Evolutionary conservation across 2,113 vertebrate species (phyloP).

Genomic region (Electrona antarctica): DNA sequence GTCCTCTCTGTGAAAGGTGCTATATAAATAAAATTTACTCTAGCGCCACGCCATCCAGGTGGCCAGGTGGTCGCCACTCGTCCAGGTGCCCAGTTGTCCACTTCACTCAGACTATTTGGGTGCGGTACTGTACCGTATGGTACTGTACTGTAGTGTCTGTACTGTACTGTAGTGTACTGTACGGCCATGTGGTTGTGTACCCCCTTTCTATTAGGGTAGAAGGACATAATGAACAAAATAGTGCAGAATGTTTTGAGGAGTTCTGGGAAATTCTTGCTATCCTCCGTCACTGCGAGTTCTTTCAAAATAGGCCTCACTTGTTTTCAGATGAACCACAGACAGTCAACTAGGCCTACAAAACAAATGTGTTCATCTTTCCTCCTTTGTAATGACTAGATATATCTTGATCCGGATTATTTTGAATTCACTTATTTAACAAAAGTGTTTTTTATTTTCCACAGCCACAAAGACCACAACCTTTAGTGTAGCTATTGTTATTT

Average conservation of each 20-base stretch:
- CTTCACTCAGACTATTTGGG: no score
- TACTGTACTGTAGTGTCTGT: no score
- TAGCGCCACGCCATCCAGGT: no score
- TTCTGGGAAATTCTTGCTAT: conserved; percentile 5
- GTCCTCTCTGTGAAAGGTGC: no score
- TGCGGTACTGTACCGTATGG: no score
- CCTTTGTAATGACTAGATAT: conserved; percentile 6
- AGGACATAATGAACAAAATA: no score
- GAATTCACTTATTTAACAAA: conserved; percentile 14
- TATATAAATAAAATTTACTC: no score
- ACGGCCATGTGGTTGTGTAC: no score
- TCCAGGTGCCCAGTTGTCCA: no score
- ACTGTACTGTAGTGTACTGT: no score
- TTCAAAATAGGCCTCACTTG: background rate
- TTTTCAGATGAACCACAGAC: conserved; percentile 1
- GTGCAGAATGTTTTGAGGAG: background rate
- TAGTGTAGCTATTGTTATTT: conserved; percentile 15
- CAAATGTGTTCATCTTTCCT: background rate
- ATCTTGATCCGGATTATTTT: conserved; percentile 3
- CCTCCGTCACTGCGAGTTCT: conserved; percentile 15
- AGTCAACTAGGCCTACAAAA: background rate
- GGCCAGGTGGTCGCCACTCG: no score
- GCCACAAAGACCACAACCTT: conserved; percentile 26
- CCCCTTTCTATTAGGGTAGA: no score
- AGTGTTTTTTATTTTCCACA: conserved; percentile 25